Evolutionary conservation across 1,140 invertebrate genomes (phyloP), one percentile per base, ranked within the genome.

Genomic region (Lineus longissimus): DNA sequence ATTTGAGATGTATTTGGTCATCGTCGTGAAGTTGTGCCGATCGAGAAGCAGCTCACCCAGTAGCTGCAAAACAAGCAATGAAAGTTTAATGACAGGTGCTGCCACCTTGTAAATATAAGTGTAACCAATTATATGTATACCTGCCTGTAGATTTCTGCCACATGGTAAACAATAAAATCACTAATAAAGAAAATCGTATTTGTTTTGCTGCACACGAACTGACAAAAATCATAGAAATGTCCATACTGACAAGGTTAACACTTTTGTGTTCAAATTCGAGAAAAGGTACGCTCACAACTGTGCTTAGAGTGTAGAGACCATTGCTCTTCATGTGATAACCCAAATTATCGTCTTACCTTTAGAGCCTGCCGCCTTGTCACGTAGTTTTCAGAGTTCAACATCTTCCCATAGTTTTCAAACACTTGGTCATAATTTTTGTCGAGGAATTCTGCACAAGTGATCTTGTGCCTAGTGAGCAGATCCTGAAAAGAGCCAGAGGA

Each of bases 371-470:
- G 88, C 73, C 95, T 87, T 6, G 88, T 98, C 41, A 99, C 97
- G 85, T 99, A 99, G 82, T 99, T 99, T 82, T 97, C 95, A 7
- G 96, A 99, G 86, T 96, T 95, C 59, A 99, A 87, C 73, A 99
- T 87, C 73, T 92, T 88, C 82, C 99, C 95, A 84, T 99, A 99
- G 80, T 95, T 90, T 22, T 70, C 89, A 84, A 99, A 99, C 73
- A 99, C 95, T 85, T 92, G 92, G 83, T 99, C 97, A 80, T 99
- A 99, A 86, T 99, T 97, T 71, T 89, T 86, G 87, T 99, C 97
- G 84, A 99, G 86, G 85, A 98, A 99, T 82, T 98, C 95, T 55
- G 97, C 95, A 83, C 93, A 95, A 66, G 98, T 83, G 76, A 95
- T 90, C 87, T 99, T 99, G 84, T 99, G 97, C 85, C 95, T 91